These are phyloP conservation scores for Fistularia tabacaria DNA, from an alignment of 2,797 vertebrate species.

Conservation along the genomic window DNA sequence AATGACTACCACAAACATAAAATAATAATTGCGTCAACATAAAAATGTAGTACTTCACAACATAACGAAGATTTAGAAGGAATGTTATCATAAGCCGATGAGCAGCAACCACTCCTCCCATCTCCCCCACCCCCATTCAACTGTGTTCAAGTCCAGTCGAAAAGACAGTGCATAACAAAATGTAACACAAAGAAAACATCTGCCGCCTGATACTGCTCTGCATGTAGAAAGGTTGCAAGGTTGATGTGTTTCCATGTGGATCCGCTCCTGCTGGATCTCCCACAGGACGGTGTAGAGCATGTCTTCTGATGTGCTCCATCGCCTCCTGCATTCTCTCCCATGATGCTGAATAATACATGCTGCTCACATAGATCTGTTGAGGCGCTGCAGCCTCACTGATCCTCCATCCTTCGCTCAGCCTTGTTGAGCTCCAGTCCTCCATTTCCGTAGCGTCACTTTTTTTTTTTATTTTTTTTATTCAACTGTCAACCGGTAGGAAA, in stretches of 20 bases:
- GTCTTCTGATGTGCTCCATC: constrained; percentile 34
- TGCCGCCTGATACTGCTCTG: neutral
- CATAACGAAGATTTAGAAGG: no score
- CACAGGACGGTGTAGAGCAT: neutral
- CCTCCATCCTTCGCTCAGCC: constrained; percentile 33
- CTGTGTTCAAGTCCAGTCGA: no score
- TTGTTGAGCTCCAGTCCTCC: constrained; percentile 2
- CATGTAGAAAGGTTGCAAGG: neutral
- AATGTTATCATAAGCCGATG: no score
- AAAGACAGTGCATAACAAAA: no score
- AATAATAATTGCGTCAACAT: no score
- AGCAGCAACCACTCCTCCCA: no score
- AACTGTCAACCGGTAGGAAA: no score
- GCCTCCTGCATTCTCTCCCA: constrained; percentile 44
- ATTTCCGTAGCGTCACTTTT: constrained; percentile 1
- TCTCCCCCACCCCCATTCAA: no score
- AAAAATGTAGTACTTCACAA: no score
- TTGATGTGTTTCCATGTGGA: neutral
- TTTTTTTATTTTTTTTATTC: neutral
- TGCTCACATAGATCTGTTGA: constrained; percentile 48
- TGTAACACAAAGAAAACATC: no score
- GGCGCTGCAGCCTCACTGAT: constrained; percentile 26
- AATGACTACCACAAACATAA: no score
- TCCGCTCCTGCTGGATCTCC: neutral
- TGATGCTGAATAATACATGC: constrained; percentile 69